phyloP scores from a whole-genome alignment of 2,888 invertebrate species.

The Tanytarsus gracilentus region DNA sequence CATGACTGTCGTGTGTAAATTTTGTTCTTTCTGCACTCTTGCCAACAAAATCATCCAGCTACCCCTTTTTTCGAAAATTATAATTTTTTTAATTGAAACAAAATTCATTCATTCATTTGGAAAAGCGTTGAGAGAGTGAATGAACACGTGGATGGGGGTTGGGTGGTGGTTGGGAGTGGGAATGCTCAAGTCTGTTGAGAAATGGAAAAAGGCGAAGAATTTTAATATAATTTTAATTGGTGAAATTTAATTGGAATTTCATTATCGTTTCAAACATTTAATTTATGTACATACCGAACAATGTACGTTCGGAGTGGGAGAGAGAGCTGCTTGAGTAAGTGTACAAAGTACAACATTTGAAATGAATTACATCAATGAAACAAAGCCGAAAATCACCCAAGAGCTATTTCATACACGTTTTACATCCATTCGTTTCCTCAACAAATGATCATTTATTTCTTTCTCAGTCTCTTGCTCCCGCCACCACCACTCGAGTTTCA shows the following conservation, averaged over 20 bases:
- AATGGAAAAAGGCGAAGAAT: slow-evolving; percentile 19
- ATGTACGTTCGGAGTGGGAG: neutral
- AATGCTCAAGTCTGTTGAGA: neutral
- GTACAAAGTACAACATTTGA: neutral
- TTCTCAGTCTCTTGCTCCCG: neutral
- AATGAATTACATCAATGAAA: slow-evolving; percentile 21
- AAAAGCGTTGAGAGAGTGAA: slow-evolving; percentile 14
- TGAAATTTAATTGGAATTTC: slow-evolving; percentile 30
- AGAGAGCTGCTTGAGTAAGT: neutral
- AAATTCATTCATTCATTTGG: slow-evolving; percentile 23
- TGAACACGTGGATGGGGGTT: neutral
- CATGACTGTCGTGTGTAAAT: neutral
- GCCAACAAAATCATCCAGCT: too few relatives aligned
- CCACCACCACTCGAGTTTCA: too few relatives aligned
- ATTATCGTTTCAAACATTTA: slow-evolving; percentile 29
- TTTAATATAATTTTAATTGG: slow-evolving; percentile 30
- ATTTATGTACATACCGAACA: slow-evolving; percentile 27
- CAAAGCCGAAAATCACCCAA: slow-evolving; percentile 24
- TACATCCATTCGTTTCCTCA: neutral
- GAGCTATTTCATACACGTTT: slow-evolving; percentile 16
- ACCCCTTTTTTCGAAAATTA: too few relatives aligned
- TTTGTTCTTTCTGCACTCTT: too few relatives aligned
- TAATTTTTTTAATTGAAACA: too few relatives aligned
- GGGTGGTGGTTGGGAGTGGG: neutral
- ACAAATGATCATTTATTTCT: neutral